Evolutionary conservation across 2,797 vertebrate species (phyloP), one percentile per base, ranked within the genome.

Genomic region (Miopithecus talapoin): DNA sequence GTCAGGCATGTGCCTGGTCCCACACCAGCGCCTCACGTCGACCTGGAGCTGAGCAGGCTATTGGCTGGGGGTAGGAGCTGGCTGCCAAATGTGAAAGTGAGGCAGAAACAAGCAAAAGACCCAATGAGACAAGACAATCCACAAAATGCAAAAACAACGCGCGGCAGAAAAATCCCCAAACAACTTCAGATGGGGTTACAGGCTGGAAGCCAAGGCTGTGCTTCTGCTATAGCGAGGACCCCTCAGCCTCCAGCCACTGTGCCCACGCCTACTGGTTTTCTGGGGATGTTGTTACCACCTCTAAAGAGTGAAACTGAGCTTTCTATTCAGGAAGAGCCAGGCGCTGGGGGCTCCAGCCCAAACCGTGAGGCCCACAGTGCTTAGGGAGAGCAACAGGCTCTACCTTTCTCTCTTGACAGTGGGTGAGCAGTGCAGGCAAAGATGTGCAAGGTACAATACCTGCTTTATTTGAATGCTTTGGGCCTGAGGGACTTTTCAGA

Each of bases 51-150:
- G 41, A 95, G 96, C 92, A 74, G 97, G 89, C 76, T 89, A 85
- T 79, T n/a, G 95, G 95, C 97, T 91, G 89, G 21, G 90, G 91
- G 74, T n/a, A 0, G 80, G 98, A 93, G 91, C 95, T 94, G 88
- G 74, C 80, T 55, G 97, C 96, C 98, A 98, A 97, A 95, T 83
- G 74, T 53, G 93, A 96, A 83, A 98, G 97, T 33, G 33, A 57
- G 33, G 93, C 43, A 95, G 85, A 97, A 95, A 98, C 74, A 76
- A 94, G 64, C 76, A 88, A 94, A 89, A 89, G 85, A 97, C 95
- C 98, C 88, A 93, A 39, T 46, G 91, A 95, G 41, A 94, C 46
- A 88, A 97, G 97, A 98, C 93, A 97, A 94, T 70, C 19, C 83
- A 94, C 85, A 94, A 84, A 96, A 91, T 43, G 68, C 92, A 95